Base-by-base conservation (phyloP, 2,888 invertebrate genomes). In the Patella ulyssiponensis region DNA sequence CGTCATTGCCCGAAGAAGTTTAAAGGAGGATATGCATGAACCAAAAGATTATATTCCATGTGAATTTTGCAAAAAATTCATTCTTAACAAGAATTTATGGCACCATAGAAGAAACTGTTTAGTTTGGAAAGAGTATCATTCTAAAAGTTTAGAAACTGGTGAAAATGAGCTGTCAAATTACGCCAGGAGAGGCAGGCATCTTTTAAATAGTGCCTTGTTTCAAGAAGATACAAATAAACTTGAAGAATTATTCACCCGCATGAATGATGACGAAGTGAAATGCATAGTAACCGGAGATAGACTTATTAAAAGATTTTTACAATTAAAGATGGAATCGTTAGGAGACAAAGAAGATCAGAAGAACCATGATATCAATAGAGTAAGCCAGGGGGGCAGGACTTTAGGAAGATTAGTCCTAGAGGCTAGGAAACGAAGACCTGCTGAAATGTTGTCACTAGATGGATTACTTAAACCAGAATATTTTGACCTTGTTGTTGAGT, bases 1-100 rank as follows among this genome's bases (percentile, higher is more conserved):
- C 17, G 74, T 74, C n/a, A 58, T 58, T n/a, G 74, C 74, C 14
- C 14, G 74, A 58, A 54, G 74, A 58, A 23, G 14, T 14, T 20
- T 58, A 27, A n/a, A 44, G 70, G 74, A 58, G 20, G 56, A 54
- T 15, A 74, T n/a, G 64, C 53, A 23, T 12, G 17, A 74, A 23
- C 27, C n/a, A 14, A 54, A 54, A 54, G 54, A 54, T 54, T 27
- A 3, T 27, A 27, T 27, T 27, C 27, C 27, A 27, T 27, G 27
- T 27, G 27, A 27, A 27, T 27, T 20, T 51, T 52, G 53, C 27
- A 52, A 72, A 72, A 51, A 72, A 17, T 52, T 72, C 51, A 27
- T 69, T 17, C 70, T 69, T n/a, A 44, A 20, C 54, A 12, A 17
- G 17, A 54, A 54, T 54, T 54, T 54, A 54, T 54, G 54, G 54